Base-by-base conservation (phyloP, 2,888 invertebrate species). In the Notodonta ziczac region DNA sequence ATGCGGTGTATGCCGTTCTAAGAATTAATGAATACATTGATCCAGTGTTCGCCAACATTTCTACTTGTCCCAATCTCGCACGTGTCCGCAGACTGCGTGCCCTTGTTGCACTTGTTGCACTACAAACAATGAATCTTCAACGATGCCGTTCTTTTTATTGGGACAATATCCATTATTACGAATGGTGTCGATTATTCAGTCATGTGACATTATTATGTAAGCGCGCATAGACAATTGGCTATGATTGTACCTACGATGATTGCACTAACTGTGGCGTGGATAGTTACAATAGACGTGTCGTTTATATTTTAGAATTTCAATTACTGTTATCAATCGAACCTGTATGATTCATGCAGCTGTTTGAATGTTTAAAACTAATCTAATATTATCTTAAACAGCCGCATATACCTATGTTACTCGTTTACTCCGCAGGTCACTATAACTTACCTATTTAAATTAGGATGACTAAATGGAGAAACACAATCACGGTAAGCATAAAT, bases 131-230 rank as follows among this genome's bases (percentile, higher is more conserved):
- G 10, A 32, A 12, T 12, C 52, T 32, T 12, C 32, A 32, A 32
- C 52, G 32, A 32, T 35, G 24, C 52, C 52, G 52, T 52, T 32
- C 10, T 52, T 35, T 52, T 52, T 10, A 32, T 52, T 52, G 32
- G 24, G 13, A 52, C 52, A 32, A 51, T 51, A 42, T 52, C 52
- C 13, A 52, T 13, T 52, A 46, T 46, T 46, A 46, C 32, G 12
- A 52, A 52, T 52, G 13, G 32, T 51, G 9, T 51, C 16, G 24
- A 51, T 32, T 52, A 52, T 32, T 32, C 52, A 32, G 8, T 51
- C 51, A 32, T 52, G 24, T 52, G 32, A 13, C 52, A 9, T 10
- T 52, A 52, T 12, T 52, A 32, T 12, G 46, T 50, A 48, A 42
- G 46, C 24, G 24, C 24, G 24, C n/a, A 46, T 46, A 46, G 46